Percentiles rank a stretch among this genome's conserved stretches.
phyloP scores from a whole-genome alignment of 2,797 vertebrate genomes.

The Serranus cabrilla region DNA sequence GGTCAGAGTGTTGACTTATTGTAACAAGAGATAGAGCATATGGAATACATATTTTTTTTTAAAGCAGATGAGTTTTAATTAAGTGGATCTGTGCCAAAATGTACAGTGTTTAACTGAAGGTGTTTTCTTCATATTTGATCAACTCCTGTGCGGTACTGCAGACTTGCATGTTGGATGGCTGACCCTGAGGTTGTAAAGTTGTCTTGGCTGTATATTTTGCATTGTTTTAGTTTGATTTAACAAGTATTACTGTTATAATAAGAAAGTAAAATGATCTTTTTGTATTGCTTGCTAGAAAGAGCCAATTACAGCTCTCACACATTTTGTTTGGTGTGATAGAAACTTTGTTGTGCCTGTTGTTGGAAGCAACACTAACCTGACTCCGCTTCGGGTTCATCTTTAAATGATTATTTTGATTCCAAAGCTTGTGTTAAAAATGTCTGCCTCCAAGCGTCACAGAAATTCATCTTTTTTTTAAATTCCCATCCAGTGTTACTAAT shows the following conservation, averaged over 20 bases:
- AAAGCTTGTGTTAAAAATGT: slow-evolving; percentile 3
- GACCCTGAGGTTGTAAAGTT: slow-evolving; percentile 5
- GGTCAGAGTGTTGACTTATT: not conserved
- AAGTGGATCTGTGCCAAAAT: not conserved
- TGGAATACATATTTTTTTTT: not conserved
- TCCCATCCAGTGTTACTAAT: slow-evolving; percentile 24
- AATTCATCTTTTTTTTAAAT: not conserved
- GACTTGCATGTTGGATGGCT: not conserved
- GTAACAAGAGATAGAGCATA: not conserved
- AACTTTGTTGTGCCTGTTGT: not conserved
- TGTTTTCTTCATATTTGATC: slow-evolving; percentile 5
- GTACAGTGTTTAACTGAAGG: not conserved
- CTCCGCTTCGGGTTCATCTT: not conserved
- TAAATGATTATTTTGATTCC: slow-evolving; percentile 1
- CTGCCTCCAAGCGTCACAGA: not conserved
- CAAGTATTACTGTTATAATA: not conserved
- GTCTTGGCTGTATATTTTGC: not conserved
- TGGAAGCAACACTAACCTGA: not conserved
- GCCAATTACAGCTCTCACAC: not conserved
- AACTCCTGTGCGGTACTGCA: not conserved
- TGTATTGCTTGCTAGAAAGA: not conserved
- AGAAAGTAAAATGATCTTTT: not conserved
- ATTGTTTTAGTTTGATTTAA: not conserved
- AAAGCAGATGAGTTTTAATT: not conserved
- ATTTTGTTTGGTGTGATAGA: not conserved